These are phyloP conservation scores for Borostomias antarcticus DNA, from an alignment of 2,797 vertebrate species.

Conservation along the genomic window DNA sequence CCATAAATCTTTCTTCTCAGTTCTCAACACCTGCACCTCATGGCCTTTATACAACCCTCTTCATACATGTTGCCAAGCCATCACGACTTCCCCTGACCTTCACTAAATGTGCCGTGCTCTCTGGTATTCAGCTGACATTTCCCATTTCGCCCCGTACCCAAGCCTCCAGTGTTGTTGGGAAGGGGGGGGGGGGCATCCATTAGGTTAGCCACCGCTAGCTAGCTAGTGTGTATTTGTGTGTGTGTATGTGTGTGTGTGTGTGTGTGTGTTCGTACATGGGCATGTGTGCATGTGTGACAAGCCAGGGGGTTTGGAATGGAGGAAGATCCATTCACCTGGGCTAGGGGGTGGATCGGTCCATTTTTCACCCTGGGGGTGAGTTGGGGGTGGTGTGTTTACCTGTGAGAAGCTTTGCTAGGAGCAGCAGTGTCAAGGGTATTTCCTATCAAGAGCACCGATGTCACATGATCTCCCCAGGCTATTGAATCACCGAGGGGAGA, in stretches of 20 bases:
- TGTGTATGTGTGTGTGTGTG: conserved; percentile 54
- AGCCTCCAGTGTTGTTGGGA: conserved; percentile 21
- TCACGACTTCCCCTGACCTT: conserved; percentile 35
- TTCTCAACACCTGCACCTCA: neutral
- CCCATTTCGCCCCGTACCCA: conserved; percentile 41
- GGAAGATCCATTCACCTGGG: conserved; percentile 65
- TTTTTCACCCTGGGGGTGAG: conserved; percentile 55
- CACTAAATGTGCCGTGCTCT: conserved; percentile 36
- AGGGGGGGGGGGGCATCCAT: conserved; percentile 50
- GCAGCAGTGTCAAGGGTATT: conserved; percentile 61
- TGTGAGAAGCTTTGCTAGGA: conserved; percentile 40
- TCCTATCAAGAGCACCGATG: conserved; percentile 55
- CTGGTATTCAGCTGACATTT: conserved; percentile 67
- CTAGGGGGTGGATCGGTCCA: conserved; percentile 54
- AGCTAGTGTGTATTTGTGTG: conserved; percentile 51
- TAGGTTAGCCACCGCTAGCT: conserved; percentile 57
- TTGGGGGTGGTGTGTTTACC: neutral
- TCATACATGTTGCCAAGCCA: conserved; percentile 48
- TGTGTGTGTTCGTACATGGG: conserved; percentile 54
- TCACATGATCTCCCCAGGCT: conserved; percentile 42
- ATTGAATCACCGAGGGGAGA: conserved; percentile 32
- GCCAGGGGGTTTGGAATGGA: conserved; percentile 37
- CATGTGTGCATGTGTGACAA: conserved; percentile 47
- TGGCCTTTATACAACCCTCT: conserved; percentile 10
- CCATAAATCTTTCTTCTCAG: neutral